These are phyloP conservation scores for Herminia tarsipennalis DNA, from an alignment of 2,888 invertebrate species.

Conservation along the genomic window DNA sequence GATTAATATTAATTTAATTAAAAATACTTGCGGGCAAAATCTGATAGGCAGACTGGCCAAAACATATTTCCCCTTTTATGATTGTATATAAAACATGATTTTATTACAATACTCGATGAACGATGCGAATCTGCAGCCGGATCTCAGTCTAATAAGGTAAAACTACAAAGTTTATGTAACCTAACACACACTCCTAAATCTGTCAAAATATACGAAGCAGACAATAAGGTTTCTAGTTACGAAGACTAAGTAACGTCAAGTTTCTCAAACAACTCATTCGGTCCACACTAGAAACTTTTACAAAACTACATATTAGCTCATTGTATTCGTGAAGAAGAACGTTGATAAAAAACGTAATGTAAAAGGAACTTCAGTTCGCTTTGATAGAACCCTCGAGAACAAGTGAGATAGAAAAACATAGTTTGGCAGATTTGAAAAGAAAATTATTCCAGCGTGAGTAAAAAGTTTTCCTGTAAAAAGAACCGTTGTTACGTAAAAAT, in stretches of 20 bases:
- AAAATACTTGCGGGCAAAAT: too few species aligned
- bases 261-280: conserved; percentile 32
- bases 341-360: conserved; percentile 43
- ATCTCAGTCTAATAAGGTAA: too few species aligned
- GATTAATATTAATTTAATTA: too few species aligned
- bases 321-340: conserved; percentile 49
- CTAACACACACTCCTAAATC: too few species aligned
- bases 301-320: conserved; percentile 49
- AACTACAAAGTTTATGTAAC: too few species aligned
- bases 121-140: too few species aligned
- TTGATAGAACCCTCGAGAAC: conserved; percentile 53
- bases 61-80: too few species aligned
- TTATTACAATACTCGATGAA: too few species aligned
- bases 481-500: neutral
- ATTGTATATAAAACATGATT: too few species aligned
- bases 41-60: too few species aligned
- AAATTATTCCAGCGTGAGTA: conserved; percentile 20
- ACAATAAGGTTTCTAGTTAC: too few species aligned
- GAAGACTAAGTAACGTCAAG: conserved; percentile 4
- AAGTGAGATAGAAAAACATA: conserved; percentile 8
- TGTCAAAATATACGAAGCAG: too few species aligned
- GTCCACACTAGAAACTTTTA: conserved; percentile 34
- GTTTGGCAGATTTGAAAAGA: conserved; percentile 21
- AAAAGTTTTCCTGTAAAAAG: conserved; percentile 11
- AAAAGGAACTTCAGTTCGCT: conserved; percentile 43